phyloP scores from a whole-genome alignment of 1,140 invertebrate species.

The Nomia melanderi region DNA sequence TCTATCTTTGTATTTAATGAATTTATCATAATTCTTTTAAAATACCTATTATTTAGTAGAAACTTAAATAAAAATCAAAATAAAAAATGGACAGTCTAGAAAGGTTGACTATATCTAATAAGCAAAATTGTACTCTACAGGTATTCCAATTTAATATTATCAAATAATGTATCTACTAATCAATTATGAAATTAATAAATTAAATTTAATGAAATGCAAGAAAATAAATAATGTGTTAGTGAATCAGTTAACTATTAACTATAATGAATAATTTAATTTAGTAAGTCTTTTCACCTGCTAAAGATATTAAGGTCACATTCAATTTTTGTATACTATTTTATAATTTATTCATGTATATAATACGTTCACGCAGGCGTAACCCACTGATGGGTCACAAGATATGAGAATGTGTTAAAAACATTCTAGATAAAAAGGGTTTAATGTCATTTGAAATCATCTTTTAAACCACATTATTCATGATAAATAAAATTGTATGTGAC shows the following conservation, averaged over 20 bases:
- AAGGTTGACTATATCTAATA: neutral
- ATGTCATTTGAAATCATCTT: neutral
- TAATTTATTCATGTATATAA: neutral
- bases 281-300: neutral
- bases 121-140: conserved; percentile 39
- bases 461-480: neutral
- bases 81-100: neutral
- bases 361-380: no score
- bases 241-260: neutral
- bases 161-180: neutral
- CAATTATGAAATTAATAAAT: neutral
- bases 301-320: neutral
- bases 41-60: no score
- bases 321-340: neutral
- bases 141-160: conserved; percentile 17
- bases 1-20: neutral
- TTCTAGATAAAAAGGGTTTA: neutral
- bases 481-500: neutral
- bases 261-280: neutral
- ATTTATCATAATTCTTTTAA: neutral
- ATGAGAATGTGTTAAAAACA: no score
- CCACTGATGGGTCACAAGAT: no score
- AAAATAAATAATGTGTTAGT: neutral
- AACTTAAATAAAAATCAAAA: neutral
- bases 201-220: neutral